A percentile compares a stretch with the other conserved stretches of the same genome.
phyloP scores from a whole-genome alignment of 92 coral and sea anemone genomes.

The Bergia puertoricense region DNA sequence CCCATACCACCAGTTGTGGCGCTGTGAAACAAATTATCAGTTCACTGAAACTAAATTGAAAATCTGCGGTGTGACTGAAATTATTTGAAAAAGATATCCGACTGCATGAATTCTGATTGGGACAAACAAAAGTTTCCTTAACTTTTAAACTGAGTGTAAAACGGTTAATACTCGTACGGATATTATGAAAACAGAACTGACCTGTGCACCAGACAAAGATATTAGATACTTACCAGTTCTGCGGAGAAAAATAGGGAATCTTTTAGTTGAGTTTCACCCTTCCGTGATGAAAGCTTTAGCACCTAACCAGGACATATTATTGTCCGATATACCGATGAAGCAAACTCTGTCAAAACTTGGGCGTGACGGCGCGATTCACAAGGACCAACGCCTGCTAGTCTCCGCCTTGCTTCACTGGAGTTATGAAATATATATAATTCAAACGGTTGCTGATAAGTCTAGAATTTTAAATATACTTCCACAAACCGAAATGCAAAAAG shows the following conservation, averaged over 20 bases:
- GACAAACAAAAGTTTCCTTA: background rate
- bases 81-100: background rate
- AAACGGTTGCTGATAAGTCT: background rate
- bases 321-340: background rate
- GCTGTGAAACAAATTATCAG: background rate
- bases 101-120: background rate
- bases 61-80: background rate
- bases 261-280: background rate
- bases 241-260: background rate
- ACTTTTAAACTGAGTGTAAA: background rate
- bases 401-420: background rate
- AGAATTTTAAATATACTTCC: background rate
- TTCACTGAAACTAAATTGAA: background rate
- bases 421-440: too few species aligned
- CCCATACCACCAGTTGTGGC: background rate
- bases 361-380: background rate
- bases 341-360: background rate
- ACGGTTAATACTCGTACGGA: background rate
- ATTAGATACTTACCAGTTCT: background rate
- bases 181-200: too few species aligned
- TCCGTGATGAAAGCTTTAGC: background rate
- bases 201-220: background rate
- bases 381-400: background rate
- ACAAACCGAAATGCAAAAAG: background rate
- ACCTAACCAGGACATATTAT: too few species aligned